Percentiles rank a stretch among this genome's conserved stretches.
Conservation (phyloP, 2,113 vertebrate species). For the Hucho hucho region DNA sequence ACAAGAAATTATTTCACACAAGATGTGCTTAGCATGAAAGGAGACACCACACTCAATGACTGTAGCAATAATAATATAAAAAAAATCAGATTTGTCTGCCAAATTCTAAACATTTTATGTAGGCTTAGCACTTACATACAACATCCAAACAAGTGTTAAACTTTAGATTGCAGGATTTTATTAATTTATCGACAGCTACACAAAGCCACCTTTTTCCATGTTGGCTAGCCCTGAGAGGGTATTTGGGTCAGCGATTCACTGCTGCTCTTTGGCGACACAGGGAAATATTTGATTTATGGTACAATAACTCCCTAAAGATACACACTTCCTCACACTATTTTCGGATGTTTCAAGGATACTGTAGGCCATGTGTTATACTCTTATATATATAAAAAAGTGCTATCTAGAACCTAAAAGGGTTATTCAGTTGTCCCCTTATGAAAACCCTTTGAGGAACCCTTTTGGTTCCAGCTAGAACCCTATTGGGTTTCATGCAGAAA, state of each 20-base stretch:
- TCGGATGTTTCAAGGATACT: background rate
- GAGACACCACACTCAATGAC: conserved; percentile 18
- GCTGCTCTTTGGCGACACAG: background rate
- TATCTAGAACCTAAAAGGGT: too few species aligned
- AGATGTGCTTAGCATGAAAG: conserved; percentile 44
- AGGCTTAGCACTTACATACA: background rate
- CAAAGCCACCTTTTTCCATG: conserved; percentile 4
- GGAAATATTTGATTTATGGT: conserved; percentile 20
- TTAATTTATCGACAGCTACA: background rate
- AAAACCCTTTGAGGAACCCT: too few species aligned
- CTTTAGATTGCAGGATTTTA: background rate
- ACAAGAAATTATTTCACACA: conserved; percentile 32
- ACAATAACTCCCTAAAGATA: background rate
- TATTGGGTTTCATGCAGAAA: too few species aligned
- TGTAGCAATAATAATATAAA: conserved; percentile 10
- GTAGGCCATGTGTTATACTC: background rate
- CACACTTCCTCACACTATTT: background rate
- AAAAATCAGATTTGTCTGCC: conserved; percentile 34
- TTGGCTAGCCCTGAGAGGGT: conserved; percentile 6
- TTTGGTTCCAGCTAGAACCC: too few species aligned
- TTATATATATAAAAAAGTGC: too few species aligned
- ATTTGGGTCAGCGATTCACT: conserved; percentile 12
- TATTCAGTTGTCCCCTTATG: too few species aligned
- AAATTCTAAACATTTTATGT: conserved; percentile 1
- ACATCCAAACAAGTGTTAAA: conserved; percentile 30